Conservation (phyloP, 2,113 vertebrate genomes). For the Actenoides hombroni region DNA sequence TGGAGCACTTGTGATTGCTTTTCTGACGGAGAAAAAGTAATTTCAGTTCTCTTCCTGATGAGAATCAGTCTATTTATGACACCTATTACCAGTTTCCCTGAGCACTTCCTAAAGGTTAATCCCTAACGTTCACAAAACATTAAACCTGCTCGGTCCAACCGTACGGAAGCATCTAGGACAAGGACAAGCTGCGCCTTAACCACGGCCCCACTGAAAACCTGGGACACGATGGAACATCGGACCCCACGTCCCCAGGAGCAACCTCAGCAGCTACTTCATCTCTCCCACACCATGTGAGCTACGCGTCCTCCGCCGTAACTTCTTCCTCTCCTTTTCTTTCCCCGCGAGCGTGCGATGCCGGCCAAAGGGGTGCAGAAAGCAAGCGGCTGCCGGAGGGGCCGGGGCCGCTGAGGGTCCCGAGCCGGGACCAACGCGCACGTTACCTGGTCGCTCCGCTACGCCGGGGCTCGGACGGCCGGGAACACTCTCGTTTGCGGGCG, state of each 20-base stretch:
- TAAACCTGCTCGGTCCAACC: background rate
- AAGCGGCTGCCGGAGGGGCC: background rate
- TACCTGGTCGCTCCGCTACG: background rate
- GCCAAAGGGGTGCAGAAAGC: accelerated
- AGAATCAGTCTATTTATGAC: background rate
- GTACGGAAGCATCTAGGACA: background rate
- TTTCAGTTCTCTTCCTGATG: background rate
- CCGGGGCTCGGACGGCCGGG: background rate
- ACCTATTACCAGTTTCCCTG: background rate
- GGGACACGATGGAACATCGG: background rate
- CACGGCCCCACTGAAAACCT: background rate
- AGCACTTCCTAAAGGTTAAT: background rate
- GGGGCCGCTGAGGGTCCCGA: background rate
- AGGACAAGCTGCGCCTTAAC: background rate
- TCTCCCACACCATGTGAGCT: background rate
- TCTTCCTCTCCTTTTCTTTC: background rate
- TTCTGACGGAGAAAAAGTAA: background rate
- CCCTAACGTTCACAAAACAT: background rate
- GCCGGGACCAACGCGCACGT: background rate
- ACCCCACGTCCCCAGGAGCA: background rate
- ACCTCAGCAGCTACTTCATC: accelerated
- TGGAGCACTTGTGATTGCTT: background rate
- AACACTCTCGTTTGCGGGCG: background rate
- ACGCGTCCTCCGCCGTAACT: accelerated
- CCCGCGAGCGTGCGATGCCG: too few species aligned